Evolutionary conservation across 2,888 invertebrate genomes (phyloP).

Genomic region (Acrocyrtus sp.): DNA sequence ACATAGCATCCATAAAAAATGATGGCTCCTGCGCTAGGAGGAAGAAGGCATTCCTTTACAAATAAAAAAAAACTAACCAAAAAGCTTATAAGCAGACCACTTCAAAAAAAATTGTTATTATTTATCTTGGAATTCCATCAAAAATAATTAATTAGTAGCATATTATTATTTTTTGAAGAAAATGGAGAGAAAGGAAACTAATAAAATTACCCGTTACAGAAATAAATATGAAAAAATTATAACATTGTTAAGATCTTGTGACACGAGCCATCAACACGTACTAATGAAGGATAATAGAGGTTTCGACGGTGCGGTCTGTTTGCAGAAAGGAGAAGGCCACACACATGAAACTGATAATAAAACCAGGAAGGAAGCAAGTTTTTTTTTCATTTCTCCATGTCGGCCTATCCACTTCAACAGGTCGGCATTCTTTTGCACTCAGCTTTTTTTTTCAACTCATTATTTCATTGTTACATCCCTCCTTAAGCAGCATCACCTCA

Average conservation of each 20-base stretch:
- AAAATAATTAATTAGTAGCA: background rate
- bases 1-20: no score
- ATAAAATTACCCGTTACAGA: background rate
- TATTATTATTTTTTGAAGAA: no score
- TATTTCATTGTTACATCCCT: conserved; percentile 14
- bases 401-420: background rate
- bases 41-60: conserved; percentile 9
- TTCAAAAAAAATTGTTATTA: no score
- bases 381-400: conserved; percentile 11
- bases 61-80: conserved; percentile 17
- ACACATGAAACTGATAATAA: conserved; percentile 13
- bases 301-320: conserved; percentile 7
- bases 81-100: no score
- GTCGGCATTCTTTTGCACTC: conserved; percentile 34
- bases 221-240: background rate
- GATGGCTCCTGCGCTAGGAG: no score
- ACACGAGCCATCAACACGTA: conserved; percentile 38
- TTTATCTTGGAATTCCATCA: background rate
- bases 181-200: background rate
- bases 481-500: background rate
- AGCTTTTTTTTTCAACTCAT: conserved; percentile 15
- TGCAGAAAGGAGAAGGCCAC: conserved; percentile 22
- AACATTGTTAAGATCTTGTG: conserved; percentile 10
- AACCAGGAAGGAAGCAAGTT: conserved; percentile 20
- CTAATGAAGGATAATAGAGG: conserved; percentile 25